These are phyloP conservation scores for Mobula hypostoma DNA, from an alignment of 2,113 vertebrate species.

Conservation along the genomic window DNA sequence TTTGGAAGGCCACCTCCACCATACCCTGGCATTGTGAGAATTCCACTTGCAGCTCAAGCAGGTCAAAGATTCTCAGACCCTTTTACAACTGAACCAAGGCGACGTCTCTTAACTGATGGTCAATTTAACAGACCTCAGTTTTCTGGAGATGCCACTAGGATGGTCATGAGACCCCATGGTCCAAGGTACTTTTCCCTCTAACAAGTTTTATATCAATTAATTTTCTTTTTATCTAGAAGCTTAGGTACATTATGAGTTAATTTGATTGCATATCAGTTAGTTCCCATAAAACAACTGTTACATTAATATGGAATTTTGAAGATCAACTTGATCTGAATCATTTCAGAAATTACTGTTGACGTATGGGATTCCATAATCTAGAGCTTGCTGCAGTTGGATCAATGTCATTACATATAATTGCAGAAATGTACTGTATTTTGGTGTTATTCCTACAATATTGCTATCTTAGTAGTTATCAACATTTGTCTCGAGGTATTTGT, in stretches of 20 bases:
- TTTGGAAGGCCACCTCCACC: constrained; percentile 86
- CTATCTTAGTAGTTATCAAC: neutral
- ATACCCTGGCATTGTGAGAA: constrained; percentile 72
- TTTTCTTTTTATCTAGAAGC: constrained; percentile 40
- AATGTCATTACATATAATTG: neutral
- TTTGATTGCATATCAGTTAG: constrained; percentile 44
- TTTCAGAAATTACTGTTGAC: neutral
- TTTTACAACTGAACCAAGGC: constrained; percentile 67
- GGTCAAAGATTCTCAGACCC: constrained; percentile 59
- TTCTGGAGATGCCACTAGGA: constrained; percentile 59
- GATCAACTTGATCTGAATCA: neutral
- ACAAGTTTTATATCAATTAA: constrained; percentile 40
- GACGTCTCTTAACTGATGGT: constrained; percentile 60
- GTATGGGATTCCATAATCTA: neutral
- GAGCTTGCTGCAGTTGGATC: neutral
- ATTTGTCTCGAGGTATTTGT: neutral
- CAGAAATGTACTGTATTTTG: neutral
- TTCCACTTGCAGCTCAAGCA: constrained; percentile 55
- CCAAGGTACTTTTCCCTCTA: constrained; percentile 57
- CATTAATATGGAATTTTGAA: constrained; percentile 17
- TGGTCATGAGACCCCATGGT: constrained; percentile 66
- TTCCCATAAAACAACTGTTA: constrained; percentile 35
- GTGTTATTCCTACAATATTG: neutral
- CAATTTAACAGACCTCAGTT: constrained; percentile 63
- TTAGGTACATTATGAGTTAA: constrained; percentile 47